Evolutionary conservation across 2,113 vertebrate genomes (phyloP).

Genomic region (Axis porcinus): DNA sequence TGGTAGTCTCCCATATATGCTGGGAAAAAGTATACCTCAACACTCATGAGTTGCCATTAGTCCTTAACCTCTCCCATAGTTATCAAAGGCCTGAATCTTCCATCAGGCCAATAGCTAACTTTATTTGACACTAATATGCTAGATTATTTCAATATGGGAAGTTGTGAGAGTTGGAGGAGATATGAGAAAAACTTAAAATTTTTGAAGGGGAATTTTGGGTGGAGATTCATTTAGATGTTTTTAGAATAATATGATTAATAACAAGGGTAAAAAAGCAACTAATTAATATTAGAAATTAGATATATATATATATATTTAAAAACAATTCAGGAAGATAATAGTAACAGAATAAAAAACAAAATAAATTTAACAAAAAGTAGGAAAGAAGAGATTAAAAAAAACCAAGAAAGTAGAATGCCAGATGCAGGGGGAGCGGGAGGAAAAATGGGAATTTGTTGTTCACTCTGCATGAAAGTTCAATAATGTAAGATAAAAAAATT

Average conservation of each 20-base stretch:
- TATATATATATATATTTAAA: background rate
- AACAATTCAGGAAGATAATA: background rate
- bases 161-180: background rate
- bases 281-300: background rate
- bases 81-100: background rate
- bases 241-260: background rate
- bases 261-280: background rate
- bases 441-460: background rate
- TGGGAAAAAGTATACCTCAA: background rate
- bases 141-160: background rate
- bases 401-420: background rate
- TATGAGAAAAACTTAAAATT: background rate
- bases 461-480: background rate
- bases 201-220: background rate
- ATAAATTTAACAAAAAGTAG: background rate
- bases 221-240: background rate
- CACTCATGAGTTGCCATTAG: background rate
- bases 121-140: background rate
- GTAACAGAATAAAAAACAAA: background rate
- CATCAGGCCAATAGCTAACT: background rate
- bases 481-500: background rate
- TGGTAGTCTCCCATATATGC: background rate
- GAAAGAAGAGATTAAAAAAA: background rate
- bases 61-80: background rate
- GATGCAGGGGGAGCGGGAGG: accelerated